Percentiles rank a stretch among this genome's conserved stretches.
Evolutionary conservation across 2,113 vertebrate genomes (phyloP).

Genomic region (Nycticebus coucang): DNA sequence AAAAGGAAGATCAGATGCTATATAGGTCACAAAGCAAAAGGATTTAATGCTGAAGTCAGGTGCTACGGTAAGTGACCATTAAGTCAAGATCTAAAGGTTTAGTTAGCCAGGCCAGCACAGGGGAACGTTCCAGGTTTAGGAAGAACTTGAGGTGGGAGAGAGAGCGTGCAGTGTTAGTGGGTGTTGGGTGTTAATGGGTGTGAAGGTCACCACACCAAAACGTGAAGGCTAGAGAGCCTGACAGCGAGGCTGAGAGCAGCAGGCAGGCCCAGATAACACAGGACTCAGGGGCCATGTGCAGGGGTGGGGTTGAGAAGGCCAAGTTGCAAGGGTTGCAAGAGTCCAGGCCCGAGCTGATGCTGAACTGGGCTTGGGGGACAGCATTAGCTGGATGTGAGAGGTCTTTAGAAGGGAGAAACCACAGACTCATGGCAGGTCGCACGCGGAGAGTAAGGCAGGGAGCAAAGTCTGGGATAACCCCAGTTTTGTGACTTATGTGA

Average conservation of each 20-base stretch:
- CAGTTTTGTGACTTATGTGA: not conserved
- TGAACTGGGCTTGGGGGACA: not conserved
- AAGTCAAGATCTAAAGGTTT: not conserved
- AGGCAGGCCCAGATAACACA: not conserved
- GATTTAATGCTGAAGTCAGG: not conserved
- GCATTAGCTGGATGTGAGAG: not conserved
- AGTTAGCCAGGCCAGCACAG: not conserved
- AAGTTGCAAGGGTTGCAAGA: not conserved
- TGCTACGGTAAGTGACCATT: not conserved
- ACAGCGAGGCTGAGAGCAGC: too few species aligned
- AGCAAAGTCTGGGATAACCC: not conserved
- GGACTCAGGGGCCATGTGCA: not conserved
- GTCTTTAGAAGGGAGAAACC: not conserved
- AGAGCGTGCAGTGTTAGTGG: not conserved
- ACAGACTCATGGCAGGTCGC: not conserved
- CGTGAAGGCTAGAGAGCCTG: not conserved
- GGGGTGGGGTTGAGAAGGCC: not conserved
- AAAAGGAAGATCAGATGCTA: not conserved
- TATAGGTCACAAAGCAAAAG: not conserved
- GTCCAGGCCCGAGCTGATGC: not conserved
- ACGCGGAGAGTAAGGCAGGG: not conserved
- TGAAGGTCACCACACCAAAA: not conserved
- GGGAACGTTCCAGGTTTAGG: not conserved
- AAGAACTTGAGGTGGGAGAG: not conserved
- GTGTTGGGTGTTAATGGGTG: too few species aligned